Base-by-base conservation (phyloP, 1,140 invertebrate species). In the Ptiloglossa arizonensis region DNA sequence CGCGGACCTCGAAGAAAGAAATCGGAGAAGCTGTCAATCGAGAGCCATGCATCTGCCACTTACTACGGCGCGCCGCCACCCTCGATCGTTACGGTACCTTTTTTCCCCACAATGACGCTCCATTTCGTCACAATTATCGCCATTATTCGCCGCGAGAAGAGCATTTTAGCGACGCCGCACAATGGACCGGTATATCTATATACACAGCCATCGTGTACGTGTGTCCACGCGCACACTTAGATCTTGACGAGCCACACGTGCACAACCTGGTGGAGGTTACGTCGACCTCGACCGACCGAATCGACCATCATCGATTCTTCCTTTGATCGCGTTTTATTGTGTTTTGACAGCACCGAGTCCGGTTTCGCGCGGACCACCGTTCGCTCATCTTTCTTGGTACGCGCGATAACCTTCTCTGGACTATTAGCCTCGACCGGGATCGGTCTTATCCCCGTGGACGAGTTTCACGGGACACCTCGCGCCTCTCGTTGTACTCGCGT, bases 41-140 rank as follows among this genome's bases (percentile, higher is more conserved):
- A 82, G 83, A 67, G 87, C 86, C 82, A 90, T 88, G 84, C 89
- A 90, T 90, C 89, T 90, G 89, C 87, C 89, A 90, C 89, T 90
- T 90, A 90, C 86, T 48, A 75, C 75, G 50, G 54, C 79, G 66
- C 70, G 64, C 83, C 83, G 69, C 83, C 83, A 76, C 81, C 87
- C 89, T 88, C 87, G 83, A 81, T 83, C 74, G 85, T 81, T 85
- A 86, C 81, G 66, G 69, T 81, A 83, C 83, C 86, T 83, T 87
- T 87, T 89, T 87, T 85, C 79, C 59, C 83, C 82, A 88, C 89
- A 90, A 89, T 89, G 88, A 89, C 87, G 87, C 88, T 88, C 87
- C 88, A 90, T 89, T 90, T 90, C 87, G 87, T 88, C 86, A 90
- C 89, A 90, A 89, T 90, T 90, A 90, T 90, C 89, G 89, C 87